Evolutionary conservation across 2,113 vertebrate species (phyloP), one percentile per base, ranked within the genome.

Genomic region (Charina bottae): DNA sequence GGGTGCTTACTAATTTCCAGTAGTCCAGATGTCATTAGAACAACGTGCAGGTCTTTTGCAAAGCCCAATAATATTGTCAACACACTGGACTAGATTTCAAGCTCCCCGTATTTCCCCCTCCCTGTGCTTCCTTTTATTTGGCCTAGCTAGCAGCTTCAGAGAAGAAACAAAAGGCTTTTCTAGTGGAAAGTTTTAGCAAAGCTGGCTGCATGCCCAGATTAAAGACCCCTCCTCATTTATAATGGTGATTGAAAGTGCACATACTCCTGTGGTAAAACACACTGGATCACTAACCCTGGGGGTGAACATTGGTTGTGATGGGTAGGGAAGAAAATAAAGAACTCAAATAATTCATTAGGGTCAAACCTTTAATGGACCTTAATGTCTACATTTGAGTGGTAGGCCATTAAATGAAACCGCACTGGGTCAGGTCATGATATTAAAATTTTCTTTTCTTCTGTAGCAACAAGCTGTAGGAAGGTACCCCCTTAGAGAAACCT

Each of bases 111-210:
- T 28, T 92, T 54, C 85, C 68, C 55, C 72, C 88, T 7, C 84
- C 60, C 93, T 6, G 87, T 54, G 91, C 89, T 96, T 83, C 93
- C 94, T 96, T 90, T 88, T 91, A 94, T 89, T 93, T 94, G 92
- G 93, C 95, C 94, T 86, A 95, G 92, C 87, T 89, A 0, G 0
- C 94, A 59, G 93, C 94, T 95, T 94, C 60, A 93, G 94, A 96
- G 97, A 97, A 97, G 33, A 97, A 97, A 98, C 97, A 98, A 96
- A 93, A 96, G 97, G 96, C 97, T 98, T 98, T 98, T 98, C 98
- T 99, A 98, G 98, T 98, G 99, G 99, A 99, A 99, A 98, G 96
- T 98, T 98, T 99, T 97, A 98, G 97, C 97, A 97, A 84, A 98
- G 94, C 97, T 99, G 99, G 98, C 98, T 0, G 10, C 2, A 6